phyloP scores from a whole-genome alignment of 1,140 invertebrate genomes.

The Aculops lycopersici region DNA sequence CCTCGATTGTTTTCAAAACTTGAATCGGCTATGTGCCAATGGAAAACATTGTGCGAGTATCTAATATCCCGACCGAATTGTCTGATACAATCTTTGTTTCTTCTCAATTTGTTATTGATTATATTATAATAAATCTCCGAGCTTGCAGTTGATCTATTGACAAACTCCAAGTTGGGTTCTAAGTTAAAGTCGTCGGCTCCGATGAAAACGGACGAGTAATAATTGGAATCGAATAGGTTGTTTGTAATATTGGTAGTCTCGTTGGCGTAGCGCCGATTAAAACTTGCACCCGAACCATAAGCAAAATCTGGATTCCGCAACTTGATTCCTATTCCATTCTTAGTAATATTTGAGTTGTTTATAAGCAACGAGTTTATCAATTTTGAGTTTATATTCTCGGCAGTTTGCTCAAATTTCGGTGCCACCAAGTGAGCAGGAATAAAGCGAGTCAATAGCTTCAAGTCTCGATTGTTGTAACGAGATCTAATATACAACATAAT shows the following conservation, averaged over 20 bases:
- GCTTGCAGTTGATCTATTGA: no score
- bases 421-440: neutral
- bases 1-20: constrained; percentile 38
- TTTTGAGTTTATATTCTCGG: constrained; percentile 1
- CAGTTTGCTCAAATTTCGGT: no score
- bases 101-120: constrained; percentile 40
- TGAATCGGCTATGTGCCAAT: constrained; percentile 58
- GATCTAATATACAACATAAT: constrained; percentile 33
- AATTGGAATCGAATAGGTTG: constrained; percentile 11
- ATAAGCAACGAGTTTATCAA: constrained; percentile 11
- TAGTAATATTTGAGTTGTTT: constrained; percentile 23
- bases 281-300: constrained; percentile 40
- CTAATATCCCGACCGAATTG: constrained; percentile 62
- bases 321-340: constrained; percentile 42
- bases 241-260: constrained; percentile 30
- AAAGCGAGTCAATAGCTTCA: neutral
- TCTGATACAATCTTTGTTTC: constrained; percentile 33
- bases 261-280: constrained; percentile 43
- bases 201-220: constrained; percentile 39
- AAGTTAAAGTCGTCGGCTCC: neutral
- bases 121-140: no score
- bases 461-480: constrained; percentile 1
- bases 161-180: no score
- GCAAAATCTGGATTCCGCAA: constrained; percentile 21
- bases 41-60: constrained; percentile 69